Evolutionary conservation across 2,888 invertebrate genomes (phyloP).

Genomic region (Allacma fusca): DNA sequence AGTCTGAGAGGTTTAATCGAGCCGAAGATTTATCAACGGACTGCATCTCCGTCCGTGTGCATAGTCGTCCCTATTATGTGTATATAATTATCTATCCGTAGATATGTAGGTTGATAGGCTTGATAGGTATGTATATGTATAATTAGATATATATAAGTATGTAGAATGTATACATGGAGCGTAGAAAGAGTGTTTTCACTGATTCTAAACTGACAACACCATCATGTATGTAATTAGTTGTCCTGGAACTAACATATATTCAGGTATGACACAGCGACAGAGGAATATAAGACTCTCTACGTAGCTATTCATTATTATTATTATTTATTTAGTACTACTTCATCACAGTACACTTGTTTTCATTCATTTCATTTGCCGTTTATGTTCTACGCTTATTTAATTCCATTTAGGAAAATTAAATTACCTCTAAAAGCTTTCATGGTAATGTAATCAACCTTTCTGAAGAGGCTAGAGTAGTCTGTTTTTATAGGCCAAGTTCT

Average conservation of each 20-base stretch:
- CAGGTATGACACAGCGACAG: neutral
- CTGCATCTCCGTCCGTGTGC: too few relatives aligned
- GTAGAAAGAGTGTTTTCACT: neutral
- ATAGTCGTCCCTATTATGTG: too few relatives aligned
- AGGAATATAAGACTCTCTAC: too few relatives aligned
- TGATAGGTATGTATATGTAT: neutral
- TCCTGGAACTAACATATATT: neutral
- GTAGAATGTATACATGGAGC: too few relatives aligned
- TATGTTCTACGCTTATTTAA: neutral
- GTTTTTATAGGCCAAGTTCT: neutral
- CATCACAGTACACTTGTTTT: neutral
- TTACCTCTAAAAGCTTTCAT: conserved; percentile 12
- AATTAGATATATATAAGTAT: neutral
- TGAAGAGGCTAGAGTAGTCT: neutral
- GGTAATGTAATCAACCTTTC: conserved; percentile 2
- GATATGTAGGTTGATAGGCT: neutral
- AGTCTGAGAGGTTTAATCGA: too few relatives aligned
- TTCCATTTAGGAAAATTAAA: conserved; percentile 1
- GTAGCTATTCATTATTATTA: neutral
- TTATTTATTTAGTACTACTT: neutral
- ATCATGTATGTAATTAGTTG: neutral
- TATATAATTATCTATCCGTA: too few relatives aligned
- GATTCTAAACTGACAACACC: neutral
- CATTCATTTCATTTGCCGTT: neutral
- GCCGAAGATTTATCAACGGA: too few relatives aligned